Base-by-base conservation (phyloP, 2,797 vertebrate species). In the Bufotes viridis region DNA sequence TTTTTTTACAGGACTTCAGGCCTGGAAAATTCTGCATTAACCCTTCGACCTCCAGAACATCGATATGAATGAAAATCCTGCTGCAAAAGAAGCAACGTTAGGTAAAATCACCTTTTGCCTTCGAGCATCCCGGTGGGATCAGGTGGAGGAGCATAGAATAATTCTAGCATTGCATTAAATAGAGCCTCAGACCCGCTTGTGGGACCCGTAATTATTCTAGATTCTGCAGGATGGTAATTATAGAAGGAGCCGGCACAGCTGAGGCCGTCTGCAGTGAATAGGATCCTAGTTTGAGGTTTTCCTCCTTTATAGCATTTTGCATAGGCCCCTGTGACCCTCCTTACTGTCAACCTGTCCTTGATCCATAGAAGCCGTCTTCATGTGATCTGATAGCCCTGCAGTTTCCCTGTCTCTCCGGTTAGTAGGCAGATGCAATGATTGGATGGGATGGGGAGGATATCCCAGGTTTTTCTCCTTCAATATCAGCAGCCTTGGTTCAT, bases 291-390 rank as follows among this genome's bases (percentile, higher is more conserved):
- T 84, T 78, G 74, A 87, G 65, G 88, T 75, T 89, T 87, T 78
- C 85, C 67, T 67, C 51, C 84, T 70, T 78, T 82, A 83, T 72
- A 42, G 85, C 81, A 87, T 84, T 86, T 89, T 60, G 72, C 81
- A 70, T 84, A 89, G 88, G 88, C 88, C 88, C 81, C 74, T 42
- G 24, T 89, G 88, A 87, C 85, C 75, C 88, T 87, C 80, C 81
- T 89, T 87, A 87, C 74, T 87, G 55, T 53, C 85, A 87, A 74
- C 88, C 88, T 82, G 88, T 87, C 88, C 88, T 89, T 89, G 88
- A 80, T 87, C 81, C 81, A 87, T 76, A 63, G 20, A 78, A 70
- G 72, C 61, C 55, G 63, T 89, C 81, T 83, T 84, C 42, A 42
- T 63, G 29, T 65, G 53, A 70, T 74, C 22, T 49, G 10, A 24